These are phyloP conservation scores for Cryptus armator DNA, from an alignment of 2,888 invertebrate species.

Conservation along the genomic window DNA sequence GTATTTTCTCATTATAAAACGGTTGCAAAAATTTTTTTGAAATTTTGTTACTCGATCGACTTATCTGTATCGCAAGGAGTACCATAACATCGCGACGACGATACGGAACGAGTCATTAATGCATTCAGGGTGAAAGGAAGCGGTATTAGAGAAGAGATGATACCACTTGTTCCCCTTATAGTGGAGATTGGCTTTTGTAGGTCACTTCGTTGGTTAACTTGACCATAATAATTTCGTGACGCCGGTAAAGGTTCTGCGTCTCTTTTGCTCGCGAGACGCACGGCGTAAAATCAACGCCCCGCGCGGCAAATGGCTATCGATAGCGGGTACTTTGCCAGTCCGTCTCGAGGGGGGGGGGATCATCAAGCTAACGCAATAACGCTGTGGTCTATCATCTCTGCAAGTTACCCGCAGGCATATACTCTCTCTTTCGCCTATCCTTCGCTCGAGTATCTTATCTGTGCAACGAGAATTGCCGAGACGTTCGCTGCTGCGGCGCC, in stretches of 20 bases:
- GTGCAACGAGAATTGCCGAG: neutral
- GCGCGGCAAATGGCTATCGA: conserved; percentile 27
- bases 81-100: neutral
- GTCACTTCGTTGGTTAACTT: conserved; percentile 54
- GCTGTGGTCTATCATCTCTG: conserved; percentile 24
- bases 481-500: too few relatives aligned
- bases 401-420: neutral
- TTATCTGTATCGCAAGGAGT: too few relatives aligned
- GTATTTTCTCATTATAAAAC: too few relatives aligned
- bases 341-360: neutral
- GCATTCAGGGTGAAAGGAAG: conserved; percentile 33
- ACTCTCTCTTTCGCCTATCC: conserved; percentile 44
- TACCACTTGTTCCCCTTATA: conserved; percentile 21
- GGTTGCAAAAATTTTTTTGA: too few relatives aligned
- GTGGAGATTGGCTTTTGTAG: conserved; percentile 55
- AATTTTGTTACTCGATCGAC: too few relatives aligned
- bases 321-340: neutral
- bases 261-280: neutral
- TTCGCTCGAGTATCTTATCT: neutral
- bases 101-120: conserved; percentile 26
- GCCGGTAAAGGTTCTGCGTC: neutral
- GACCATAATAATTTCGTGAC: conserved; percentile 55
- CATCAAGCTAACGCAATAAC: conserved; percentile 25
- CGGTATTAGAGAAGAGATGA: conserved; percentile 37
- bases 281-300: neutral